A percentile compares a stretch with the other conserved stretches of the same genome.
Evolutionary conservation across 2,113 vertebrate genomes (phyloP).

Genomic region (Cavia aperea): DNA sequence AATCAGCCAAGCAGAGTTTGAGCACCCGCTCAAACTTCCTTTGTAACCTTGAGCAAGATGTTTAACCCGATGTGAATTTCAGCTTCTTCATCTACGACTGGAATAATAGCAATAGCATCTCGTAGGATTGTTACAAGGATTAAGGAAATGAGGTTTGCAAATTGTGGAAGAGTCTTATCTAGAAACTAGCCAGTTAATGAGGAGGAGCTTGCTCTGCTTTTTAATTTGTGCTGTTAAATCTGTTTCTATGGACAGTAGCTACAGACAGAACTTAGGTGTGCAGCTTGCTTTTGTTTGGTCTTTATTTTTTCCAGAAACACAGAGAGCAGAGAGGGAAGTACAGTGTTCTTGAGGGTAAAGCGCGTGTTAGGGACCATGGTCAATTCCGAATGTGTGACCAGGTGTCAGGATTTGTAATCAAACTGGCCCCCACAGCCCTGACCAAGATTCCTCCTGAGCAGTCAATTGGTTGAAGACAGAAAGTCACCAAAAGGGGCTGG

Average conservation of each 20-base stretch:
- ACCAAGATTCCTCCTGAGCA: neutral
- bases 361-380: neutral
- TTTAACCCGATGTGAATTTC: neutral
- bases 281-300: neutral
- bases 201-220: neutral
- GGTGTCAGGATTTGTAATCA: neutral
- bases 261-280: neutral
- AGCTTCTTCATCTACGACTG: neutral
- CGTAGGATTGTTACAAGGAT: neutral
- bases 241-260: neutral
- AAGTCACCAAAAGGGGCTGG: neutral
- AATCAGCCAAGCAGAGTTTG: neutral
- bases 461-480: neutral
- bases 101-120: neutral
- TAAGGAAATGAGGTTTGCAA: neutral
- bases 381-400: neutral
- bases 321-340: neutral
- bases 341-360: neutral
- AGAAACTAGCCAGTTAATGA: neutral
- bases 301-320: neutral
- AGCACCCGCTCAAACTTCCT: neutral
- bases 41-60: neutral
- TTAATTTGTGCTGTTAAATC: neutral
- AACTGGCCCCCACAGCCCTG: neutral
- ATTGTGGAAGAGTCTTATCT: neutral